Base-by-base conservation (phyloP, 2,113 vertebrate genomes). In the Anarhynchus alexandrinus region DNA sequence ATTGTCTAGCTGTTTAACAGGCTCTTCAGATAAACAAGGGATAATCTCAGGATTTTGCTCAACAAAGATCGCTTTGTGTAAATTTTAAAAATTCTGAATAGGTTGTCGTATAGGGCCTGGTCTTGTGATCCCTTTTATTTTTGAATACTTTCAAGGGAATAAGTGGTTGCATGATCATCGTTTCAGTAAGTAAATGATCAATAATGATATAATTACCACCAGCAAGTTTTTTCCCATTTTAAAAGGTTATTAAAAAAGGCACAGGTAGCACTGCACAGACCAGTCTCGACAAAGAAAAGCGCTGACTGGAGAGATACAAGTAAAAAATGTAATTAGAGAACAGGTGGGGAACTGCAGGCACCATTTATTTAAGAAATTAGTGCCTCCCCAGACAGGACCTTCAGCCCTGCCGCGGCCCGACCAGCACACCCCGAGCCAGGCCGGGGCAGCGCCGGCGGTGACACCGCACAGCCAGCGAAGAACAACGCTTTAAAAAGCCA, bases 1-100 rank as follows among this genome's bases (percentile, higher is more conserved):
- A 93, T 88, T 95, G 83, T 93, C 90, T 86, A 42, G 82, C 80
- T 96, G 94, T 88, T 84, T 86, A 93, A 92, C 61, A 88, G 85
- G 65, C 90, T 76, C 92, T 86, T 83, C 94, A 81, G 90, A 93
- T 67, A 95, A 92, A 95, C 80, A 95, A 54, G 86, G 95, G 92
- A 81, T 93, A 94, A 97, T 86, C 91, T 92, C 61, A 21, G 94
- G 91, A 82, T 94, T 97, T 81, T 76, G 30, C 65, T 65, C 49
- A 25, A 96, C 94, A 95, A 91, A 90, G 86, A 64, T 82, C 30
- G 57, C 92, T 95, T 92, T 85, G 92, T 95, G 88, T 25, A 74
- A 92, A 90, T 73, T 84, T 83, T 3, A 19, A 64, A 74, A 91
- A 76, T 88, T 87, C 84, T 90, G 43, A 90, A 65, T 36, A 86